Percentiles rank a stretch among this genome's conserved stretches.
phyloP scores from a whole-genome alignment of 2,888 invertebrate genomes.

The Cryptocephalus primarius region DNA sequence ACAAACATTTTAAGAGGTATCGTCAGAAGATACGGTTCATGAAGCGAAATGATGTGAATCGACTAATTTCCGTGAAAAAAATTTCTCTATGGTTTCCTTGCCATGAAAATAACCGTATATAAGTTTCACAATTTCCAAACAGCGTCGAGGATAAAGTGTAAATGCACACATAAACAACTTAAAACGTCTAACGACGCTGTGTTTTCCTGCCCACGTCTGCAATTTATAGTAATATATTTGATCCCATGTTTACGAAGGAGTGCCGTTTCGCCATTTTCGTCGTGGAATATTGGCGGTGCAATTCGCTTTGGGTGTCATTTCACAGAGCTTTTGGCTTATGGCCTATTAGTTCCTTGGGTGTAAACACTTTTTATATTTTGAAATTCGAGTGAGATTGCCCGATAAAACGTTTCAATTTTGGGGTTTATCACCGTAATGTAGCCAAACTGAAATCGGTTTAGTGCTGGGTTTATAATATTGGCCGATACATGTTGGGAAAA shows the following conservation, averaged over 20 bases:
- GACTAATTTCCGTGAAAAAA: no score
- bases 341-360: not conserved
- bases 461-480: no score
- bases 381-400: not conserved
- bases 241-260: conserved; percentile 24
- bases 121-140: not conserved
- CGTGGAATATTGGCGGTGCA: not conserved
- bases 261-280: conserved; percentile 11
- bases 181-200: conserved; percentile 26
- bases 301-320: not conserved
- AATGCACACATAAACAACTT: conserved; percentile 27
- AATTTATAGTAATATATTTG: conserved; percentile 27
- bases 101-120: no score
- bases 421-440: no score
- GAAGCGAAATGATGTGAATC: no score
- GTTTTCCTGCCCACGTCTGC: conserved; percentile 31
- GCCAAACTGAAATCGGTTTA: no score
- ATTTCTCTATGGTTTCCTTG: no score
- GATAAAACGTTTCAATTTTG: not conserved
- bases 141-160: conserved; percentile 20
- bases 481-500: no score
- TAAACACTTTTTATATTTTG: not conserved
- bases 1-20: no score
- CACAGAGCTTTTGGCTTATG: not conserved
- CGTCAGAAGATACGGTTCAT: no score